Base-by-base conservation (phyloP, 1,140 invertebrate species). In the Drosophila lacteicornis region DNA sequence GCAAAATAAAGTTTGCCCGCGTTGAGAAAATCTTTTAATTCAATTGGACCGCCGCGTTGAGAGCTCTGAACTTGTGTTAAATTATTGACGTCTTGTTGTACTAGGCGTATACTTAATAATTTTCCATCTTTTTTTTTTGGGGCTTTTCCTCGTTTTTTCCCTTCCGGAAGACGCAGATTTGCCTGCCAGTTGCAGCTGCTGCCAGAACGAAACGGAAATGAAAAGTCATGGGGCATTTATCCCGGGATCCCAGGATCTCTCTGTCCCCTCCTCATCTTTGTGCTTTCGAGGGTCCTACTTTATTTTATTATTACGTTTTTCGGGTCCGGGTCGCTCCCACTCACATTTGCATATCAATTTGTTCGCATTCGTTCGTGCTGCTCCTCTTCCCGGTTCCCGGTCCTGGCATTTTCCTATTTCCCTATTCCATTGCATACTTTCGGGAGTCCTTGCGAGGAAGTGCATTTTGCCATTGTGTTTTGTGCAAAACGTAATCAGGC, bases 291-390 rank as follows among this genome's bases (percentile, higher is more conserved):
- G 75, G 55, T 51, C 63, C 51, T 66, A 66, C 71, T 58, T 79
- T 90, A 70, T 80, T 80, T 84, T 88, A 84, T 84, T 88, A 77
- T 74, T 80, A 88, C 63, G 59, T 63, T 77, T 57, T 58, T 62
- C 55, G 61, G 47, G 56, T 61, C 40, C 36, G 33, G 63, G 43
- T 49, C 56, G 65, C 56, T 57, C 43, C 19, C 51, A 70, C 55
- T 49, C 84, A 83, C 84, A 87, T 88, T 87, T 87, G 83, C 84
- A 87, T 87, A 88, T 87, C 83, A 87, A 87, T 87, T 87, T 87
- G 83, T 88, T 87, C 69, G 75, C 70, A 87, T 87, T 87, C 82
- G 82, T 68, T 71, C 65, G 69, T 79, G 75, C 75, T 66, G 71
- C 57, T 75, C 53, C 36, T 46, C 33, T 45, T 8, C 57, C 51